Conservation (phyloP, 2,113 vertebrate genomes). For the Hystrix brachyura region DNA sequence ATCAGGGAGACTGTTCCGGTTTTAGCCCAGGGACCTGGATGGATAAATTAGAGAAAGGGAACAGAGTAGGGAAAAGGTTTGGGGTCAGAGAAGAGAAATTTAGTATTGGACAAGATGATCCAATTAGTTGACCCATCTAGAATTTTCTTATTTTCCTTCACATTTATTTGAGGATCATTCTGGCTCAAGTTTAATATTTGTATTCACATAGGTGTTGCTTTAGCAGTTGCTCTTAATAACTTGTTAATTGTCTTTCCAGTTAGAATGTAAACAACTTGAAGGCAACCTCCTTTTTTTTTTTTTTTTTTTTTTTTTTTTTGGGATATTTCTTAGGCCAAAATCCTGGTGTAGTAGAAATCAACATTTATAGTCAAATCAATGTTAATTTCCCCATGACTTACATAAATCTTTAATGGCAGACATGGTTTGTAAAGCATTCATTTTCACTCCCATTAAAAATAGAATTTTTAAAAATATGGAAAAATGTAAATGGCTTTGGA, state of each 20-base stretch:
- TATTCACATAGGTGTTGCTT: neutral
- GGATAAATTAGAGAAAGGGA: neutral
- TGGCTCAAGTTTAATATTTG: conserved; percentile 37
- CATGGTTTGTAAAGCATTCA: neutral
- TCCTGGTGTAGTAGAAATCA: neutral
- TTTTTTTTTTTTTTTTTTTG: neutral
- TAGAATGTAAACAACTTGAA: neutral
- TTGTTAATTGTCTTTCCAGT: conserved; percentile 35
- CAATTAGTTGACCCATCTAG: neutral
- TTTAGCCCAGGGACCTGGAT: neutral
- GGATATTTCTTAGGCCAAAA: neutral
- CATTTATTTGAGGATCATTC: neutral
- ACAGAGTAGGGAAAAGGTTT: neutral
- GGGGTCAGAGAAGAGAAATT: neutral
- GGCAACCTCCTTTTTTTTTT: neutral
- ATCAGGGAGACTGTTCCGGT: neutral
- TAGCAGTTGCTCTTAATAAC: neutral
- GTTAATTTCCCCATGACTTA: conserved; percentile 6
- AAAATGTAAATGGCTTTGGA: neutral
- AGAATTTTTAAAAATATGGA: neutral
- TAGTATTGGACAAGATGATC: neutral
- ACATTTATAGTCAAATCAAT: neutral
- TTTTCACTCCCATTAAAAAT: neutral
- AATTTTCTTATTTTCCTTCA: conserved; percentile 4
- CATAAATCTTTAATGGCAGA: neutral